Conservation (phyloP, 2,888 invertebrate species). For the Melolontha melolontha region DNA sequence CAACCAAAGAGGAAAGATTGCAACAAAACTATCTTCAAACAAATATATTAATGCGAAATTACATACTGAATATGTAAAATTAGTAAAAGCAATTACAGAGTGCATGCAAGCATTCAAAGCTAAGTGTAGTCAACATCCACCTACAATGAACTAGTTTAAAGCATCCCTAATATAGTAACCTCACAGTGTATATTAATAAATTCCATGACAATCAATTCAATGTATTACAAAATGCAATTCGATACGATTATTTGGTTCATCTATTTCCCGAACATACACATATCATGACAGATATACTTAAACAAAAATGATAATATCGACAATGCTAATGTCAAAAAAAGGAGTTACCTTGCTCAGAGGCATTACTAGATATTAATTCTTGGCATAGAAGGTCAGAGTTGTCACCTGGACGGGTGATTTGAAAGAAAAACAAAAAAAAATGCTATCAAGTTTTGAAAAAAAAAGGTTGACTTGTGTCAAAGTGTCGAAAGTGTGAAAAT, state of each 20-base stretch:
- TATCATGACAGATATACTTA: too few species aligned
- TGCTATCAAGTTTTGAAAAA: background rate
- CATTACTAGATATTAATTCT: constrained; percentile 66
- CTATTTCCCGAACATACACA: too few species aligned
- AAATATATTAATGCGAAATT: background rate
- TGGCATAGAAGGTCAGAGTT: constrained; percentile 71
- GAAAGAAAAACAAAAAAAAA: constrained; percentile 48
- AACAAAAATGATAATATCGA: background rate
- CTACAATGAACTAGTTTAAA: too few species aligned
- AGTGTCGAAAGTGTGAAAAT: too few species aligned
- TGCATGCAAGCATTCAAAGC: constrained; percentile 1
- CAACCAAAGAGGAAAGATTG: constrained; percentile 15
- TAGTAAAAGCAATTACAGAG: background rate
- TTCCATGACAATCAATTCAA: background rate
- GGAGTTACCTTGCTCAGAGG: constrained; percentile 58
- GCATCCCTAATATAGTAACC: too few species aligned
- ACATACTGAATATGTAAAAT: background rate
- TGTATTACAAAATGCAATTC: background rate
- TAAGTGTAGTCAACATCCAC: background rate
- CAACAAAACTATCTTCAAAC: background rate
- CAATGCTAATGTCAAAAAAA: constrained; percentile 12
- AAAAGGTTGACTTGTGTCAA: background rate
- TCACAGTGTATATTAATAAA: background rate
- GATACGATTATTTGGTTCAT: too few species aligned
- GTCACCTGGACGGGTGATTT: constrained; percentile 66